phyloP scores from a whole-genome alignment of 1,140 invertebrate species.

The Drosophila bifasciata region DNA sequence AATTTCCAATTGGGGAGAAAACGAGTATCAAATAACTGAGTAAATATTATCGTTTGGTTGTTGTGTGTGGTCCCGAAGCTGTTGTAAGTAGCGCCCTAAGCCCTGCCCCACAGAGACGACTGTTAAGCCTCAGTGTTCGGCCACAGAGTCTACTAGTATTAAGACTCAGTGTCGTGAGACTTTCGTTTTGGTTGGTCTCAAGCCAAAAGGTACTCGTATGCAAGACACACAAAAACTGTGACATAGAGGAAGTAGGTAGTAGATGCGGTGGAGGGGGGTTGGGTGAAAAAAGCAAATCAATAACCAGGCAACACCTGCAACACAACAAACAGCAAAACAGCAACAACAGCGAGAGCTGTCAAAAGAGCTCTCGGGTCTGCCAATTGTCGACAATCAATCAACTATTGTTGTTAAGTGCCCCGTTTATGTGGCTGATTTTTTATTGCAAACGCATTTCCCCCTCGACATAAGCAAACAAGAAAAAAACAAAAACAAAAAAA shows the following conservation, averaged over 20 bases:
- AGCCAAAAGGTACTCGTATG: conserved; percentile 19
- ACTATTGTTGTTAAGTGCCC: conserved; percentile 66
- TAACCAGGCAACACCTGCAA: conserved; percentile 64
- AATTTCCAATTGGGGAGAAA: conserved; percentile 29
- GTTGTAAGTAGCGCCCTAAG: conserved; percentile 42
- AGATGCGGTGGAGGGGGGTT: conserved; percentile 1
- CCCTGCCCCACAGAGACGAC: conserved; percentile 29
- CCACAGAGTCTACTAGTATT: conserved; percentile 27
- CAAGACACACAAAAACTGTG: conserved; percentile 14
- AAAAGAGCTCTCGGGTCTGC: conserved; percentile 41
- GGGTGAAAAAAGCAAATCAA: conserved; percentile 48
- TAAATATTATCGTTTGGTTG: background rate
- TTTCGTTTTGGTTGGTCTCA: background rate
- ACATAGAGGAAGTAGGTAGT: background rate
- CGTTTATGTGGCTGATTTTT: conserved; percentile 60
- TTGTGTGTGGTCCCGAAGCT: conserved; percentile 42
- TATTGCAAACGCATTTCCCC: conserved; percentile 68
- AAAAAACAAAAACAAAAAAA: conserved; percentile 17
- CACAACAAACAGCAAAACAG: conserved; percentile 7
- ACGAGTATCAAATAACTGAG: conserved; percentile 38
- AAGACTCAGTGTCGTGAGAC: conserved; percentile 37
- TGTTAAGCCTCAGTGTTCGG: conserved; percentile 24
- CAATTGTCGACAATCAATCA: conserved; percentile 79
- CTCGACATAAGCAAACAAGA: conserved; percentile 35
- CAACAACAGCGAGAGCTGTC: conserved; percentile 44